These are phyloP conservation scores for Phymatocera aterrima DNA, from an alignment of 2,888 invertebrate species.

Conservation along the genomic window DNA sequence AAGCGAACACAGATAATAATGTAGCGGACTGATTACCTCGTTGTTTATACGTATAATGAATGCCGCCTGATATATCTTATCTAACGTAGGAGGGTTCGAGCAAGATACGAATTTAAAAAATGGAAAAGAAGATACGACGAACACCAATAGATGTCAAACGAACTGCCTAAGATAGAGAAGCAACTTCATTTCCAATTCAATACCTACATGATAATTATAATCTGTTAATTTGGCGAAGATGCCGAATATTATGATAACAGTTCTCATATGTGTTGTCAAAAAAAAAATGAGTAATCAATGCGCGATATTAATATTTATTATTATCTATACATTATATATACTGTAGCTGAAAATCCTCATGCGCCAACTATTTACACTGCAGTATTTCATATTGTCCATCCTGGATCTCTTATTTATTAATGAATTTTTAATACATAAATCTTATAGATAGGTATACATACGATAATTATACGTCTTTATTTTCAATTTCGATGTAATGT, in stretches of 20 bases:
- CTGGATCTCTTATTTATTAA: constrained; percentile 45
- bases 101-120: not conserved
- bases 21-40: constrained; percentile 26
- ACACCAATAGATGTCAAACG: too few relatives aligned
- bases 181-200: too few relatives aligned
- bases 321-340: constrained; percentile 11
- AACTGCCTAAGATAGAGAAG: too few relatives aligned
- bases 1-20: too few relatives aligned
- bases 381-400: constrained; percentile 47
- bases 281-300: constrained; percentile 31
- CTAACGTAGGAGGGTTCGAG: not conserved
- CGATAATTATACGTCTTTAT: constrained; percentile 33
- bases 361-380: constrained; percentile 43
- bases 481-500: constrained; percentile 44
- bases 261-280: not conserved
- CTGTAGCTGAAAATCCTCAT: constrained; percentile 39
- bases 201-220: not conserved
- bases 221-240: not conserved
- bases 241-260: not conserved
- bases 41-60: constrained; percentile 21
- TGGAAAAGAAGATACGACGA: too few relatives aligned
- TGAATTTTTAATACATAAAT: not conserved
- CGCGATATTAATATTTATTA: constrained; percentile 35
- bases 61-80: not conserved
- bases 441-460: not conserved